Conservation (phyloP, 2,113 vertebrate species). For the Herpailurus yagouaroundi region DNA sequence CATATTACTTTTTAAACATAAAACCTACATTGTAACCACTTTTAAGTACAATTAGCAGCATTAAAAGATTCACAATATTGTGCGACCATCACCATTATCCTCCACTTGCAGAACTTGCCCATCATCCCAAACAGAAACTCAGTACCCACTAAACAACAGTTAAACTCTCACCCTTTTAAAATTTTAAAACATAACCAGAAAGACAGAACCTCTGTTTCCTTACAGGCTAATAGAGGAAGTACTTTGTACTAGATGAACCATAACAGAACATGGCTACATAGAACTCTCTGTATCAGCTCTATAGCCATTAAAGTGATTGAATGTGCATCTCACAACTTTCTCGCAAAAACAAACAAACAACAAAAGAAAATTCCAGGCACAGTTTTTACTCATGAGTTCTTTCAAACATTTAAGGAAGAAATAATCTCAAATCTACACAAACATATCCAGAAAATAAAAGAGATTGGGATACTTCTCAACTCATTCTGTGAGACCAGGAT, state of each 20-base stretch:
- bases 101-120: neutral
- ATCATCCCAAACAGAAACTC: neutral
- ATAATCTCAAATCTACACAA: neutral
- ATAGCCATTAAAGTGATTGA: neutral
- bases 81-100: neutral
- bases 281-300: neutral
- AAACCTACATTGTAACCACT: neutral
- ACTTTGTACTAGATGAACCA: neutral
- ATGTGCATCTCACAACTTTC: neutral
- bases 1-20: neutral
- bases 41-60: neutral
- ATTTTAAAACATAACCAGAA: neutral
- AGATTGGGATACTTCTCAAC: neutral
- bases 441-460: neutral
- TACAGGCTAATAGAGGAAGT: neutral
- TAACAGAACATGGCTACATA: neutral
- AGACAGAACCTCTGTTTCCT: neutral
- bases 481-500: neutral
- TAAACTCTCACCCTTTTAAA: neutral
- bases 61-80: neutral
- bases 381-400: neutral
- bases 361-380: neutral
- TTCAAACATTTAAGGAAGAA: neutral
- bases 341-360: neutral
- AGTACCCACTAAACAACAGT: neutral